Base-by-base conservation (phyloP, 2,113 vertebrate species). In the Phainopepla nitens region DNA sequence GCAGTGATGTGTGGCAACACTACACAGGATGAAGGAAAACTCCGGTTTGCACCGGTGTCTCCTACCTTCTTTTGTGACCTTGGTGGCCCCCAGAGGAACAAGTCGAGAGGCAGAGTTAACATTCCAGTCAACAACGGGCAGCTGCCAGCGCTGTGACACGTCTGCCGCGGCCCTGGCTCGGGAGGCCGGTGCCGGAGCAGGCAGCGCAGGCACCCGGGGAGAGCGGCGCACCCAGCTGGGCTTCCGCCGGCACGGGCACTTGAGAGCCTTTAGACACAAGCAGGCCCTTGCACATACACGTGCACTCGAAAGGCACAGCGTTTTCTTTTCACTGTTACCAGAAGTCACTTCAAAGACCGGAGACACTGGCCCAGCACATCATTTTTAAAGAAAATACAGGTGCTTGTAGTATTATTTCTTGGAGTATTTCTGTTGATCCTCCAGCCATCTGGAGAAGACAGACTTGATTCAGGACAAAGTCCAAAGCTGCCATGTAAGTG, bases 71-170 rank as follows among this genome's bases (percentile, higher is more conserved):
- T 82, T 36, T n/a, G 45, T 54, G 27, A 89, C 73, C 64, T 58
- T 36, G 0, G 5, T 1, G 10, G 39, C 23, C 51, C 36, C 29
- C 29, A 64, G 23, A 65, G 22, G 70, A 87, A 47, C 9, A 19
- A 68, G 66, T 3, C 0, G 1, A 50, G 66, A 54, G 29, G 50
- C 1, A 21, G 20, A 50, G n/a, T 70, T 50, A 58, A 85, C 19
- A 31, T 7, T 18, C 11, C n/a, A 57, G 60, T 8, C 21, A 60
- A 0, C 11, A 50, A 27, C 0, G 0, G 2, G 25, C 31, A 45
- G 19, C 61, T 58, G 31, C 31, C 65, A 25, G 23, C 31, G 50
- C 42, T 23, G 7, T 2, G 35, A 15, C 19, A 31, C 3, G 15
- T 11, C 8, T 24, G 39, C n/a, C 51, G 17, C 11, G 27, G 61